Conservation (phyloP, 2,888 invertebrate species). For the Hirtodrosophila confusa region DNA sequence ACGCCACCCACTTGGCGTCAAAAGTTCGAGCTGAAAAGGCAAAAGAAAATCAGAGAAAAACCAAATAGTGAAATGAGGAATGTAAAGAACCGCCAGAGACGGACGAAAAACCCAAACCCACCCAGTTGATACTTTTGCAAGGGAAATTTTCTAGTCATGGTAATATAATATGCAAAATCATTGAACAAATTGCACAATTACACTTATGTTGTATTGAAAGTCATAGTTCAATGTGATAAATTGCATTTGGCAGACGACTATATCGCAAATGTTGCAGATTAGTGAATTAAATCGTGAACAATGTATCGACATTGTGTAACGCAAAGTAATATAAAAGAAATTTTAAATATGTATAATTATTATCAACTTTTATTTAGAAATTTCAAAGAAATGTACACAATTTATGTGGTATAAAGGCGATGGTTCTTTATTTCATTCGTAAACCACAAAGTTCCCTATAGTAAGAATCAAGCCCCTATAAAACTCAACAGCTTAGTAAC, state of each 20-base stretch:
- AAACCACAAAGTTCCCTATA: no score
- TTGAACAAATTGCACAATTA: slow-evolving; percentile 31
- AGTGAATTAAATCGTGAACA: no score
- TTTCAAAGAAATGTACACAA: no score
- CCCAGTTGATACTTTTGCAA: background rate
- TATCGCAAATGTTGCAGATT: background rate
- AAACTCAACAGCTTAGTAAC: no score
- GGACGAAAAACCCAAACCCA: background rate
- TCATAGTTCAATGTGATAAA: slow-evolving; percentile 38
- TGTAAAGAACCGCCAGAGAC: slow-evolving; percentile 17
- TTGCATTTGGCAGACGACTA: slow-evolving; percentile 3
- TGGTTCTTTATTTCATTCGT: no score
- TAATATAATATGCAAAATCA: slow-evolving; percentile 25
- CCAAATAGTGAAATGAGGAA: background rate
- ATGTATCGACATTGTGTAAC: no score
- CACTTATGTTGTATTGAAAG: slow-evolving; percentile 17
- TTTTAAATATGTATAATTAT: no score
- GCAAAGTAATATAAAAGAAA: no score
- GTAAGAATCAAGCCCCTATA: no score
- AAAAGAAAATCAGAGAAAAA: background rate
- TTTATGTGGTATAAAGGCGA: no score
- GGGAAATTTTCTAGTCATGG: slow-evolving; percentile 21
- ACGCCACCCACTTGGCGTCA: slow-evolving; percentile 1
- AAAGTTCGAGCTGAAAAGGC: slow-evolving; percentile 3
- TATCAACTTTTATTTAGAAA: no score